These are phyloP conservation scores for Agrotis puta DNA, from an alignment of 2,888 invertebrate genomes.

Conservation along the genomic window DNA sequence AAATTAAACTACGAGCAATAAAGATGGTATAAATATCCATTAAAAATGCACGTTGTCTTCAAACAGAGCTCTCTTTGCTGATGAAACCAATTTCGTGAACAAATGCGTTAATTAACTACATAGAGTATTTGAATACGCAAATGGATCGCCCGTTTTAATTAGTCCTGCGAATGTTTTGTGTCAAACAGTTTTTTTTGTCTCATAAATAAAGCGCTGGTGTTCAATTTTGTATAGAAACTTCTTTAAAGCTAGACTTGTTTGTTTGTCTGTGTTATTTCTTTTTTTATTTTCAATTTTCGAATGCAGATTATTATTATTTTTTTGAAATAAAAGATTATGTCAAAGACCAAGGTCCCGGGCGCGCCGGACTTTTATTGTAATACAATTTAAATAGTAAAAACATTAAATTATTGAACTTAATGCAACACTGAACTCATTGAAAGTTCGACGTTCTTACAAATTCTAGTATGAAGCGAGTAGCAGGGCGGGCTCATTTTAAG, in stretches of 20 bases:
- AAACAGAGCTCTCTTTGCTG: slow-evolving; percentile 44
- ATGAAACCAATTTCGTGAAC: slow-evolving; percentile 63
- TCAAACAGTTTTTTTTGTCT: slow-evolving; percentile 58
- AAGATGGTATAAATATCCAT: slow-evolving; percentile 33
- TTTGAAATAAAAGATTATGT: slow-evolving; percentile 24
- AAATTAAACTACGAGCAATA: slow-evolving; percentile 26
- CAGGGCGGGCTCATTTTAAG: no score
- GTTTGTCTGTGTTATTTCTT: slow-evolving; percentile 12
- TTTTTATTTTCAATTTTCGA: slow-evolving; percentile 34
- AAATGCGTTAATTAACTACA: slow-evolving; percentile 66
- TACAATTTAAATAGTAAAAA: background rate
- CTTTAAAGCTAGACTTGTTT: slow-evolving; percentile 41
- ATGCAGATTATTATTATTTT: slow-evolving; percentile 28
- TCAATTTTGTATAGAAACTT: slow-evolving; percentile 50
- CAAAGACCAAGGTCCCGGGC: background rate
- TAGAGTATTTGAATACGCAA: slow-evolving; percentile 64
- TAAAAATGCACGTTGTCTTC: slow-evolving; percentile 46
- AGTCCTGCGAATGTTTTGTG: slow-evolving; percentile 61
- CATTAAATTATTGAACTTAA: slow-evolving; percentile 12
- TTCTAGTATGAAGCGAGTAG: background rate
- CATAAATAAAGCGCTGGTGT: slow-evolving; percentile 59
- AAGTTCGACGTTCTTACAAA: background rate
- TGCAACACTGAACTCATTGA: slow-evolving; percentile 1
- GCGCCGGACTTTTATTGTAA: background rate
- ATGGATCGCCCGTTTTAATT: slow-evolving; percentile 64